A percentile compares a stretch with the other conserved stretches of the same genome.
phyloP scores from a whole-genome alignment of 1,140 invertebrate species.

The Glossosoma conforme region DNA sequence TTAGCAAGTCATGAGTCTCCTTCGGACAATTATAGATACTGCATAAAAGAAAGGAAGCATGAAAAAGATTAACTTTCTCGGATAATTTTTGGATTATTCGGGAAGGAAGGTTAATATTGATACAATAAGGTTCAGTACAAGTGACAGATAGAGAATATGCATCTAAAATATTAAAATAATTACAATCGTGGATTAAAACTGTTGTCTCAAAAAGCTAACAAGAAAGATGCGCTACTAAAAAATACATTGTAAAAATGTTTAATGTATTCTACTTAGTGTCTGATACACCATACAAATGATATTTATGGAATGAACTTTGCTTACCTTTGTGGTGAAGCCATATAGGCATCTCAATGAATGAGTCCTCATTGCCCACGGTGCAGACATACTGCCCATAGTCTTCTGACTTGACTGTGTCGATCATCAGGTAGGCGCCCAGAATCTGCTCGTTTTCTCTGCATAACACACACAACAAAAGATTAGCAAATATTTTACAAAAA shows the following conservation, averaged over 20 bases:
- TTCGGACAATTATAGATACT: too few species aligned
- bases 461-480: constrained; percentile 14
- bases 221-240: too few species aligned
- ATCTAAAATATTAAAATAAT: too few species aligned
- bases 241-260: too few species aligned
- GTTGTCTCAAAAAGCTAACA: too few species aligned
- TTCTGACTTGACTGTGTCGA: constrained; percentile 53
- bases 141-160: too few species aligned
- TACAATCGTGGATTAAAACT: too few species aligned
- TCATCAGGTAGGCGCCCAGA: constrained; percentile 62
- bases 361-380: constrained; percentile 44
- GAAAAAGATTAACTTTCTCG: background rate
- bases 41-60: background rate
- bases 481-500: background rate
- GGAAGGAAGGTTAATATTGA: constrained; percentile 1
- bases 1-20: too few species aligned
- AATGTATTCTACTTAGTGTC: too few species aligned
- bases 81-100: background rate
- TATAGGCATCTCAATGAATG: constrained; percentile 38
- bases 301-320: constrained; percentile 25
- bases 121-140: background rate
- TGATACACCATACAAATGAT: too few species aligned
- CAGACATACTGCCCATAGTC: constrained; percentile 68
- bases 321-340: constrained; percentile 41
- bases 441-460: constrained; percentile 63